Base-by-base conservation (phyloP, 1,140 invertebrate genomes). In the Cyclargus thomasi region DNA sequence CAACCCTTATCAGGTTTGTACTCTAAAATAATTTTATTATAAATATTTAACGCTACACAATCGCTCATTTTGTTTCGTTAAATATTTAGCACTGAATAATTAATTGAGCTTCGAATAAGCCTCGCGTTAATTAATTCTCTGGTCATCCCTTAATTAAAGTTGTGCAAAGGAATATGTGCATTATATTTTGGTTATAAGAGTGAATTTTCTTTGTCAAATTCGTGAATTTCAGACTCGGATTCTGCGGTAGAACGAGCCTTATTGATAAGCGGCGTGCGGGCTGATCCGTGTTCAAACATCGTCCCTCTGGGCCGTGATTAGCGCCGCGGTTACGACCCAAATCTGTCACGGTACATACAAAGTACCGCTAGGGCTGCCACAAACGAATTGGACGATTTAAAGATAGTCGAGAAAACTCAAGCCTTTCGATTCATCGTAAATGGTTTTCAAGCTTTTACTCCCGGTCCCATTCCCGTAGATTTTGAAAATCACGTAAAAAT, bases 301-400 rank as follows among this genome's bases (percentile, higher is more conserved):
- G 69, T 63, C 74, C 74, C 75, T 73, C 62, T 66, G 74, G 65
- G 39, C 73, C 22, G 75, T 80, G 79, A 84, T 81, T 84, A 82
- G 76, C 73, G 68, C 75, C 71, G 63, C 70, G 67, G 70, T 70
- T 74, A 68, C 64, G 67, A 65, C 71, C 66, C 57, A 75, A 76
- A 76, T 74, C 67, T 78, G 70, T 67, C 65, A 70, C 67, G 62
- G 39, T 69, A 47, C 10, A 18, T 1, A 1, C 55, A 7, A 11
- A 18, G 1, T 0, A 55, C 29, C 29, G 29, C 29, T 63, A 78
- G 75, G 75, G 75, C 39, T 76, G 73, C 10, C 72, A 21, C 65
- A 29, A 18, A 1, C 14, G 47, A 29, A 29, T 17, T n/a, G n/a
- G n/a, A n/a, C n/a, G n/a, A n/a, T n/a, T n/a, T n/a, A n/a, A n/a